Base-by-base conservation (phyloP, 2,113 vertebrate genomes). In the Saccopteryx bilineata region DNA sequence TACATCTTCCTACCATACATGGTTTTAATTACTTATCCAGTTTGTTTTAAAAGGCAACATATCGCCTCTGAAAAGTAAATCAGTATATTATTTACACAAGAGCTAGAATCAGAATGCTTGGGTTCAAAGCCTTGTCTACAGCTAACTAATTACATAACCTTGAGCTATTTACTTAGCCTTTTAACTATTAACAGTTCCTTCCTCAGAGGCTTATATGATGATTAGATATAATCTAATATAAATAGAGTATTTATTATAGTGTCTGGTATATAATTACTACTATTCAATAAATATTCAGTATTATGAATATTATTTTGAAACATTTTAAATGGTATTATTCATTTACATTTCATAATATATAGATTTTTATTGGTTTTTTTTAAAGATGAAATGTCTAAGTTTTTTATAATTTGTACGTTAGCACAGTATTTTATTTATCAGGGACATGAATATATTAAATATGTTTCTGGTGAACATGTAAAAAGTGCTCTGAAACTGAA, bases 401-500 rank as follows among this genome's bases (percentile, higher is more conserved):
- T 65, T 66, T 46, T 93, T 93, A 58, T 9, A 58, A 8, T 95
- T 86, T 69, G 2, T 48, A 71, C 19, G 46, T 63, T 58, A 71
- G 13, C 8, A 46, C 2, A 69, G 23, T 74, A 94, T 58, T 66
- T 90, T 48, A 86, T 76, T 87, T 48, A 75, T 90, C 54, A 85
- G 31, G 24, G 3, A 61, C 80, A 28, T 48, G 12, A 72, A 31
- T 15, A 58, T 78, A 19, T 79, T 74, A 69, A 93, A 19, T 81
- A 46, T 65, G 28, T 56, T 28, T 28, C 54, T 92, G 15, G 19
- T 58, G 26, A 58, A 71, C 54, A 82, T 71, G 11, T 75, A 18
- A 90, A 95, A 81, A 90, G 19, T 71, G 21, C 21, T 87, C 33
- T 76, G 9, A 74, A 83, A 72, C 50, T 84, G 17, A 50, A 87